phyloP scores from a whole-genome alignment of 64 coral and sea anemone genomes.

The Pachyseris speciosa region DNA sequence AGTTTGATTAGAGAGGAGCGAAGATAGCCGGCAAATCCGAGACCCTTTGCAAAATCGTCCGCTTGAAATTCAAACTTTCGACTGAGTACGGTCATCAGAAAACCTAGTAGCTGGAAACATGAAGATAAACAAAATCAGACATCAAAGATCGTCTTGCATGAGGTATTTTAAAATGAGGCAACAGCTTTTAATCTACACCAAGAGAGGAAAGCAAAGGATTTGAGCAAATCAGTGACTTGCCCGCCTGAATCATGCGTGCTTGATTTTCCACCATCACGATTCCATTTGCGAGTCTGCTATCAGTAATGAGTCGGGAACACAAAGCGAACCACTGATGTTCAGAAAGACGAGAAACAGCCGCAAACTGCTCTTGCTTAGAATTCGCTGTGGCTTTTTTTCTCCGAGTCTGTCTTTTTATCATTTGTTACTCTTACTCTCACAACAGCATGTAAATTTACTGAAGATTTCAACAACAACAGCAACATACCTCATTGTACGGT shows the following conservation, averaged over 20 bases:
- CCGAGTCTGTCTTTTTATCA: no score
- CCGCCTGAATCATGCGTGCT: not conserved
- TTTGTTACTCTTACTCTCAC: no score
- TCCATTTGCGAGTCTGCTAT: not conserved
- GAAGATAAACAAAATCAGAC: not conserved
- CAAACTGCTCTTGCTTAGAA: no score
- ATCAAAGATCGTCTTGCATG: no score
- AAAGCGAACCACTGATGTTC: no score
- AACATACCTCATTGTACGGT: slow-evolving; percentile 94
- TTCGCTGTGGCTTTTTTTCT: no score
- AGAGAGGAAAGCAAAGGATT: not conserved
- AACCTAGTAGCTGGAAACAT: slow-evolving; percentile 77
- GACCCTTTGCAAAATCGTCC: slow-evolving; percentile 92
- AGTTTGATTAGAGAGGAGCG: slow-evolving; percentile 89
- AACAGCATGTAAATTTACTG: no score
- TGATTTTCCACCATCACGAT: not conserved
- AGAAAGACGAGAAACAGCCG: no score
- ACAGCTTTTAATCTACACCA: no score
- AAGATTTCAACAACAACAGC: no score
- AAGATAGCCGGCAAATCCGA: slow-evolving; percentile 82
- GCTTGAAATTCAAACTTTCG: slow-evolving; percentile 98
- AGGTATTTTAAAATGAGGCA: not conserved
- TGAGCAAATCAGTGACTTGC: not conserved
- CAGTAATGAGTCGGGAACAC: no score
- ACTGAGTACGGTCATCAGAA: slow-evolving; percentile 97